phyloP scores from a whole-genome alignment of 2,113 vertebrate genomes.

The Corvus hawaiiensis region DNA sequence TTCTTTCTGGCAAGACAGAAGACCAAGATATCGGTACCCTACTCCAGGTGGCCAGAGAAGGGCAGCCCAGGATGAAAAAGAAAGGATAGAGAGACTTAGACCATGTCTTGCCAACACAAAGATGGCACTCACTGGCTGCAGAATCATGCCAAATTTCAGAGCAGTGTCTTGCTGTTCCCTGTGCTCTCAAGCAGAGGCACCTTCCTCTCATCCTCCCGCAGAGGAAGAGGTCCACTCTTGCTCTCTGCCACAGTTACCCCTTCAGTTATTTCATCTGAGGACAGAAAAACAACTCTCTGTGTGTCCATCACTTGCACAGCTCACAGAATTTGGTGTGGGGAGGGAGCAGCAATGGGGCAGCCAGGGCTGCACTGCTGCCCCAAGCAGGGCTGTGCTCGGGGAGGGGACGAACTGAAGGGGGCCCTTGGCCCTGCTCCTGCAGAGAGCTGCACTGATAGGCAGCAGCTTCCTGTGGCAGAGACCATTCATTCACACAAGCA shows the following conservation, averaged over 20 bases:
- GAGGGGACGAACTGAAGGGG: not conserved
- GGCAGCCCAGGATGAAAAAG: not conserved
- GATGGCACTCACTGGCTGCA: not conserved
- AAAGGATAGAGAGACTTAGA: not conserved
- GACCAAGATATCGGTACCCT: not conserved
- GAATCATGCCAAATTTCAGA: not conserved
- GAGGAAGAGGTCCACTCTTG: not conserved
- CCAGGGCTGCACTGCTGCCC: not conserved
- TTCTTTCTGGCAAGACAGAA: not conserved
- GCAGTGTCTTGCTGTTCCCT: not conserved
- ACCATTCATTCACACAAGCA: no score
- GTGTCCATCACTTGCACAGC: not conserved
- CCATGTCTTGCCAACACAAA: not conserved
- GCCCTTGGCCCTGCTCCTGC: not conserved
- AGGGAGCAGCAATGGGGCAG: not conserved
- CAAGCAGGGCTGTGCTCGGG: not conserved
- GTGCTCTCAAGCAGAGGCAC: not conserved
- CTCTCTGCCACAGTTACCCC: not conserved
- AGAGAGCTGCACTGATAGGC: not conserved
- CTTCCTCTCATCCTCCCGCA: not conserved
- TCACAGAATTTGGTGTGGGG: rapidly evolving
- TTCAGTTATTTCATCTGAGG: not conserved
- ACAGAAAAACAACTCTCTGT: not conserved
- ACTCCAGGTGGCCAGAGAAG: not conserved
- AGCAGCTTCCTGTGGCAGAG: not conserved